Conservation (phyloP, 2,888 invertebrate species). For the Xanthia togata region DNA sequence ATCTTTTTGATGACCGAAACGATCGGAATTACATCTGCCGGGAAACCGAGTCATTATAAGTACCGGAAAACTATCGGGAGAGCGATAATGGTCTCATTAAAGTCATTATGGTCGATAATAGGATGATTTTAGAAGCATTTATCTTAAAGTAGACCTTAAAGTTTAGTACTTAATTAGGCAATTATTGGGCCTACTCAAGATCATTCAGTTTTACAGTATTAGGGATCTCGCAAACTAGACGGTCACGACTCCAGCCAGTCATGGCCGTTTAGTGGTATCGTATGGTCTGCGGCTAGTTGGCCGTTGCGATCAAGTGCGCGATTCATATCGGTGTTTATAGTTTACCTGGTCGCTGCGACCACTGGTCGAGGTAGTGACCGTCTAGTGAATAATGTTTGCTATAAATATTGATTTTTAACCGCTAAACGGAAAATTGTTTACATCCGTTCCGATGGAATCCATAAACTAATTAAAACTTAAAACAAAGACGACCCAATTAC, state of each 20-base stretch:
- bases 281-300: too few species aligned
- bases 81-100: conserved; percentile 44
- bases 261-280: too few species aligned
- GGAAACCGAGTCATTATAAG: conserved; percentile 43
- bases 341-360: too few species aligned
- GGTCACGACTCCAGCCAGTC: too few species aligned
- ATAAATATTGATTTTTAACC: conserved; percentile 1
- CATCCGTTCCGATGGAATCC: conserved; percentile 15
- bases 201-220: background rate
- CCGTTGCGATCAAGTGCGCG: too few species aligned
- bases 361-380: too few species aligned
- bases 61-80: conserved; percentile 54
- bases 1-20: conserved; percentile 57
- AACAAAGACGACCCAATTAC: conserved; percentile 10
- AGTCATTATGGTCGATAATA: conserved; percentile 32
- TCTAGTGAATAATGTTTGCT: too few species aligned
- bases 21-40: conserved; percentile 43
- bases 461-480: conserved; percentile 34
- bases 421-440: conserved; percentile 10
- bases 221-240: too few species aligned
- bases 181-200: background rate
- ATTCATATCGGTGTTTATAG: too few species aligned
- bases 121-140: conserved; percentile 29
- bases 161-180: conserved; percentile 12
- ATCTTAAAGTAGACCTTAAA: conserved; percentile 6